These are phyloP conservation scores for Girardia tigrina DNA, from an alignment of 2,888 invertebrate species.

Conservation along the genomic window DNA sequence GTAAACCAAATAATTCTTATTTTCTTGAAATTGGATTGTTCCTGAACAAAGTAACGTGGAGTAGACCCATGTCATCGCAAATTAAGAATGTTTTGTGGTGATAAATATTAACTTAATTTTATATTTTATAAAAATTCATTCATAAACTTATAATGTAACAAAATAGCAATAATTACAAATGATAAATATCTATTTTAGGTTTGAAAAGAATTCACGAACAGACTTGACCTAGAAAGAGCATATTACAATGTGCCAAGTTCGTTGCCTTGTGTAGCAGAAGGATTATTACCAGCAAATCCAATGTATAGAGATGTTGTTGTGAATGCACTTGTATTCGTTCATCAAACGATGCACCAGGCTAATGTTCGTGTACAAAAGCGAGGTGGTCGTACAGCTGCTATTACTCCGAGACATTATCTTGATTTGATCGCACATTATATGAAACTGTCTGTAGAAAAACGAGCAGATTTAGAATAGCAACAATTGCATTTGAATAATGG, in stretches of 20 bases:
- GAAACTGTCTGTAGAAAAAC: slow-evolving; percentile 70
- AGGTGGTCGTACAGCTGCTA: slow-evolving; percentile 85
- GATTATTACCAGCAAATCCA: slow-evolving; percentile 58
- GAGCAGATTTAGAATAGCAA: slow-evolving; percentile 91
- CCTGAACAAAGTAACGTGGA: too few relatives aligned
- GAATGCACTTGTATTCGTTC: slow-evolving; percentile 92
- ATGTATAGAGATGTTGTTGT: slow-evolving; percentile 86
- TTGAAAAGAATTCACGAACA: neutral
- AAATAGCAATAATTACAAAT: too few relatives aligned
- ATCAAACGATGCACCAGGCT: slow-evolving; percentile 84
- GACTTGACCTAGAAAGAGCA: neutral
- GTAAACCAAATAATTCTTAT: too few relatives aligned
- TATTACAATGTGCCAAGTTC: too few relatives aligned
- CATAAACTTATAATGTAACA: too few relatives aligned
- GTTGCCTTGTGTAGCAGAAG: too few relatives aligned
- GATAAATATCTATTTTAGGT: too few relatives aligned
- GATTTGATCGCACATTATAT: slow-evolving; percentile 98
- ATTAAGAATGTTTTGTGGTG: too few relatives aligned
- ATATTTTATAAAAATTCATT: too few relatives aligned
- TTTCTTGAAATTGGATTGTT: too few relatives aligned
- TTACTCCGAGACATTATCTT: slow-evolving; percentile 88
- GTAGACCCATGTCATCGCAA: too few relatives aligned
- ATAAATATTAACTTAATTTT: too few relatives aligned
- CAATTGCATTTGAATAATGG: slow-evolving; percentile 95
- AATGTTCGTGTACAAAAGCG: slow-evolving; percentile 75